Base-by-base conservation (phyloP, 2,113 vertebrate species). In the Semicossyphus pulcher region DNA sequence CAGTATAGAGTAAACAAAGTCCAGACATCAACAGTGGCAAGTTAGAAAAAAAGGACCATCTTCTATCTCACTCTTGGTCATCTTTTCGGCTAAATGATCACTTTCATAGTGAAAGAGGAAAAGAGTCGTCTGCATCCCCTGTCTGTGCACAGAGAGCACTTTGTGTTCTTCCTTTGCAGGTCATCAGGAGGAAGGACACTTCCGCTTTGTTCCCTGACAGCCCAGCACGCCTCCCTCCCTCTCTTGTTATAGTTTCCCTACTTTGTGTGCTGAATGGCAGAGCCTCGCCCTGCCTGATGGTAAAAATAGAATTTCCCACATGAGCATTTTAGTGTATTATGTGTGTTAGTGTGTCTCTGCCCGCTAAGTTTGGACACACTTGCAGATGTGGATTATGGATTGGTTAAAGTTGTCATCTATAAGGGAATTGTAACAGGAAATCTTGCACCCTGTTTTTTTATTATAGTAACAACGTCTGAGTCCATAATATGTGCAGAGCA, bases 221-320 rank as follows among this genome's bases (percentile, higher is more conserved):
- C 58, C 54, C 67, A 63, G 65, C 57, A 20, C 83, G 29, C 71
- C 78, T 57, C 72, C 80, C 54, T 73, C 67, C 72, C 62, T 77
- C 70, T 36, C 54, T 80, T 85, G 83, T 86, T 88, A 56, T 67
- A 85, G 80, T 90, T 90, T 88, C 84, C 86, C 88, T 80, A 87
- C 87, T 86, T 91, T 88, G 87, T 86, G 86, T 81, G 76, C 68
- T 72, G 81, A 58, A 54, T 69, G 63, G 69, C 81, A 57, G 82
- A 89, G 88, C 90, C 91, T 93, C 91, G 85, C 90, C 91, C 92
- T 80, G 86, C 51, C 76, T 44, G 53, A 21, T 64, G 34, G 80
- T 90, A 91, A 86, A 93, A 92, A 92, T 91, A 93, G 91, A 80
- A 53, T 86, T 90, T 89, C 87, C 80, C 89, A 89, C 85, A 88